These are phyloP conservation scores for Danio aesculapii DNA, from an alignment of 2,797 vertebrate genomes.

Conservation along the genomic window DNA sequence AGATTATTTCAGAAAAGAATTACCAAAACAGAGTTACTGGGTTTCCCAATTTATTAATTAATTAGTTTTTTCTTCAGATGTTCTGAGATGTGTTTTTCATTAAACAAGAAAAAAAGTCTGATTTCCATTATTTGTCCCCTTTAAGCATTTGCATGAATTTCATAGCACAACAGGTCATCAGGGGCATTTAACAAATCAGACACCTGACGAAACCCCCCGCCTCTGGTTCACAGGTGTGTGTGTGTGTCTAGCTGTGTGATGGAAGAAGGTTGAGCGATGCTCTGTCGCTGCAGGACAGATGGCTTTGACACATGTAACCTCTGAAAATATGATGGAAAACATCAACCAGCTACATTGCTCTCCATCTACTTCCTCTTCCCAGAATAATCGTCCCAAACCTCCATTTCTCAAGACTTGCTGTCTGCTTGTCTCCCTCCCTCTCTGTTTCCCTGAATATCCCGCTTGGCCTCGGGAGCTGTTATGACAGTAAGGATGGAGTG, in stretches of 20 bases:
- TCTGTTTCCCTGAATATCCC: conserved; percentile 61
- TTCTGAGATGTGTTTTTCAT: too few relatives aligned
- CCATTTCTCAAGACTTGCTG: conserved; percentile 50
- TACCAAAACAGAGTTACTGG: too few relatives aligned
- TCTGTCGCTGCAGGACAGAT: conserved; percentile 71
- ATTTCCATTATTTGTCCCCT: too few relatives aligned
- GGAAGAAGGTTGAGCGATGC: conserved; percentile 75
- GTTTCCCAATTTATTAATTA: too few relatives aligned
- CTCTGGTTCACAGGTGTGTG: conserved; percentile 76
- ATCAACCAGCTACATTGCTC: conserved; percentile 1
- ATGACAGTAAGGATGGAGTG: conserved; percentile 79
- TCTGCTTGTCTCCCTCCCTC: conserved; percentile 30
- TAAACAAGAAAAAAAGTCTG: too few relatives aligned
- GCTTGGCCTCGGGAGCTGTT: conserved; percentile 74
- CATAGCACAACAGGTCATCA: conserved; percentile 32
- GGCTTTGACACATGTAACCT: conserved; percentile 73
- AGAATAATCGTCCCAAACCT: conserved; percentile 59
- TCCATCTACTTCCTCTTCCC: conserved; percentile 19
- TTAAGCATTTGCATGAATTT: not conserved
- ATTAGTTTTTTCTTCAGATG: too few relatives aligned
- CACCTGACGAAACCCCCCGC: conserved; percentile 61
- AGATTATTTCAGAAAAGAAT: too few relatives aligned
- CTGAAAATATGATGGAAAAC: conserved; percentile 46
- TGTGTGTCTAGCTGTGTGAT: conserved; percentile 29
- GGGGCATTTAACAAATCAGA: conserved; percentile 25